Evolutionary conservation across 2,797 vertebrate genomes (phyloP), one percentile per base, ranked within the genome.

Genomic region (Megaceryle alcyon): DNA sequence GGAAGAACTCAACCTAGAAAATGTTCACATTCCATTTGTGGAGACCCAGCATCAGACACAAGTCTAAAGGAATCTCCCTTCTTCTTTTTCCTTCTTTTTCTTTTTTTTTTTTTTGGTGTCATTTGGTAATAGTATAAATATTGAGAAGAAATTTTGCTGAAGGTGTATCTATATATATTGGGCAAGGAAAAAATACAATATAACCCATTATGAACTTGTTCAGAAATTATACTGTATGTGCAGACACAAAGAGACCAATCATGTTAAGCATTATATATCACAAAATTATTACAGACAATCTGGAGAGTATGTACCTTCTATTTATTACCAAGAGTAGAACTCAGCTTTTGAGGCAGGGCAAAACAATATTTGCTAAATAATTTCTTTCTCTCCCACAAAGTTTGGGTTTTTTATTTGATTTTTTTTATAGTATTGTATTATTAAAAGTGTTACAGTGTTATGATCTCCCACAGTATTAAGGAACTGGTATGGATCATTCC

Each of bases 31-130:
- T 94, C 98, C 98, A 59, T 98, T 98, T 68, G 66, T 98, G 79
- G 98, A 98, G 97, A 98, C 98, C 22, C 98, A 99, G 96, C 99
- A 99, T 89, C 99, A 99, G 97, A 99, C 99, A 39, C 99, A 99
- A 96, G 99, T 99, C 94, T 99, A 98, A 99, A 94, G 82, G 59
- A 88, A 56, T 19, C 28, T 28, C 41, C 64, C 53, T 82, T 72
- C 46, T 76, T 86, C 57, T 64, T 81, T 31, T 10, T 70, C 43
- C 8, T 85, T 1, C 8, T 85, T 1, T 49, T 12, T 78, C 51
- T 70, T 78, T 66, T 68, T 63, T 72, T 75, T 21, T 22, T 51
- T 51, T 9, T 51, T 51, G 5, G 21, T 44, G 79, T 86, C 33
- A 92, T 88, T 93, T 72, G 89, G 43, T 76, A 95, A 77, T 86